Base-by-base conservation (phyloP, 2,113 vertebrate genomes). In the Sinosuthora webbiana region DNA sequence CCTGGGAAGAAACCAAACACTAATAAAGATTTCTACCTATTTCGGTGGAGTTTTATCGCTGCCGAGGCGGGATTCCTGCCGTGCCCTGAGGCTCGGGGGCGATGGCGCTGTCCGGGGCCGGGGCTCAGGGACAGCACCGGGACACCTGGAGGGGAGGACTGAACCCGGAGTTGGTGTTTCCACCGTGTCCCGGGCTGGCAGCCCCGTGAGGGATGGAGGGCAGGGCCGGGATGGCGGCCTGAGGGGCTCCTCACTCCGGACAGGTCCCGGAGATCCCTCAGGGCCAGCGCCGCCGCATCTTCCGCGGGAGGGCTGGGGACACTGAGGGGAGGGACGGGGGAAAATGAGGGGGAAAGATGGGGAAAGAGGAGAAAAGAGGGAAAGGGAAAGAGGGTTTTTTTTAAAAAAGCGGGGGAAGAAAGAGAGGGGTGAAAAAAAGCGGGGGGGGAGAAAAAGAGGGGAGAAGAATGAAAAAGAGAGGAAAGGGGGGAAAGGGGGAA, bases 151-250 rank as follows among this genome's bases (percentile, higher is more conserved):
- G 7, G 19, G 27, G 15, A 76, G 16, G 10, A 17, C 21, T 9
- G 2, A 21, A 57, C 0, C 2, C 13, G 42, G 8, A 1, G 15
- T 1, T 6, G 59, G 55, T 24, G 6, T 15, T 23, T 4, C 4
- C 15, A 9, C 47, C 19, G 4, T 3, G 1, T 39, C 37, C 37
- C 37, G 37, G 20, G 27, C n/a, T 49, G 11, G 14, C 37, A 13
- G 3, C 19, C 23, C 50, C 15, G 37, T 0, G 13, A 4, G 62
- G 62, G 62, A 45, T n/a, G n/a, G n/a, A n/a, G n/a, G n/a, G n/a
- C n/a, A n/a, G n/a, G n/a, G n/a, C n/a, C n/a, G 62, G 62, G 62
- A 45, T 1, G 25, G 67, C 31, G 47, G 11, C 37, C 33, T 2
- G 11, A 37, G 82, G 57, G 50, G 10, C 4, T 10, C 28, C 49